These are phyloP conservation scores for Troides oblongomaculatus DNA, from an alignment of 2,888 invertebrate genomes.

Conservation along the genomic window DNA sequence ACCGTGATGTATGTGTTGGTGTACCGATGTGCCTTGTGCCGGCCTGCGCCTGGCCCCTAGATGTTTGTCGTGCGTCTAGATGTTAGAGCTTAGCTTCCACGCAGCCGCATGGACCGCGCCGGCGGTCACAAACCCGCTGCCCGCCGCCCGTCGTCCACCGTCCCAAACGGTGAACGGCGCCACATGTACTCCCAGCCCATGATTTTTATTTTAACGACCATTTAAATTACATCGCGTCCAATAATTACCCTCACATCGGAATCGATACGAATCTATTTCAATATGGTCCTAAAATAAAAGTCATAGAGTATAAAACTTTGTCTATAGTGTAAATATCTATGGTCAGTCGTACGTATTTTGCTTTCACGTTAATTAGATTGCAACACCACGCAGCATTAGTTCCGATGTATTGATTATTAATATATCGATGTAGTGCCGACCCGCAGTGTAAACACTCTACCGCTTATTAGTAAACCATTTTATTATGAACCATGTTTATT, in stretches of 20 bases:
- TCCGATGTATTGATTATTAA: background rate
- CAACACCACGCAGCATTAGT: conserved; percentile 6
- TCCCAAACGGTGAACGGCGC: conserved; percentile 12
- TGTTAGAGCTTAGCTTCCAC: conserved; percentile 71
- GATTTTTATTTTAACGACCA: conserved; percentile 26
- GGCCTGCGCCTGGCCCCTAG: conserved; percentile 36
- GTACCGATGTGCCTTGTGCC: conserved; percentile 49
- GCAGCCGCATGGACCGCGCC: conserved; percentile 17
- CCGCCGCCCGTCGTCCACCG: background rate
- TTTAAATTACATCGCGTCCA: background rate
- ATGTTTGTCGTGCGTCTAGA: conserved; percentile 66
- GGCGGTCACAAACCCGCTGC: background rate
- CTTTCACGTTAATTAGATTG: conserved; percentile 20
- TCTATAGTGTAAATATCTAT: conserved; percentile 18
- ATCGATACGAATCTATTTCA: background rate
- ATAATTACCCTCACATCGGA: background rate
- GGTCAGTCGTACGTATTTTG: conserved; percentile 6
- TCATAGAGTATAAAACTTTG: conserved; percentile 5
- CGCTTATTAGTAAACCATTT: conserved; percentile 16
- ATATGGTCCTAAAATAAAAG: conserved; percentile 19
- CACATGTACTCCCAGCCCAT: background rate
- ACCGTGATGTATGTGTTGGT: conserved; percentile 52
- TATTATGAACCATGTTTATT: conserved; percentile 30
- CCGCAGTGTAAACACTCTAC: conserved; percentile 37
- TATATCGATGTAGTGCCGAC: conserved; percentile 18